These are phyloP conservation scores for Phania funesta DNA, from an alignment of 2,888 invertebrate genomes.

Conservation along the genomic window DNA sequence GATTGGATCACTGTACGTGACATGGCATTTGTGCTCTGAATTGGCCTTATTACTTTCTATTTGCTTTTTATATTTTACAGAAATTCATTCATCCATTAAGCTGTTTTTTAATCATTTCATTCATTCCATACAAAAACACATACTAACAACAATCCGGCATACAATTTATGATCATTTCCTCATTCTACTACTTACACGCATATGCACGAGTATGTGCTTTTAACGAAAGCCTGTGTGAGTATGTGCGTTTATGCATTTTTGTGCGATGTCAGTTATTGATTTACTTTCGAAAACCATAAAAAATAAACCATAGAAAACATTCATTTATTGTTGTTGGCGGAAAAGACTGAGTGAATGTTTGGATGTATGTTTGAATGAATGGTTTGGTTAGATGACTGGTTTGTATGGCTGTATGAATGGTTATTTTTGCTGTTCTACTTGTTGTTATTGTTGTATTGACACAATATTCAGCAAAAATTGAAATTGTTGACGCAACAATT, in stretches of 20 bases:
- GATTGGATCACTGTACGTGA: background rate
- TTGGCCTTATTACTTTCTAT: constrained; percentile 45
- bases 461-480: constrained; percentile 68
- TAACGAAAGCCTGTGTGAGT: background rate
- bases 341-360: constrained; percentile 20
- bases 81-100: constrained; percentile 46
- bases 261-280: constrained; percentile 55
- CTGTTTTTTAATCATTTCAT: constrained; percentile 49
- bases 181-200: too few species aligned
- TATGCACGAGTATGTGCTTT: too few species aligned
- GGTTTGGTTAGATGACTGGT: constrained; percentile 26
- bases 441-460: constrained; percentile 57
- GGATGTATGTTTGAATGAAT: background rate
- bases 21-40: constrained; percentile 9
- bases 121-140: constrained; percentile 2
- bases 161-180: background rate
- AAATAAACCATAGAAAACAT: constrained; percentile 41
- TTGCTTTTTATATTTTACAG: constrained; percentile 30
- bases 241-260: background rate
- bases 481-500: constrained; percentile 70
- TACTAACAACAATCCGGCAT: background rate
- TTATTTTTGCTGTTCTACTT: constrained; percentile 33
- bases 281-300: constrained; percentile 54
- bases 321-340: constrained; percentile 44
- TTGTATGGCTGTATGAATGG: constrained; percentile 29